Percentiles rank a stretch among this genome's conserved stretches.
phyloP scores from a whole-genome alignment of 2,888 invertebrate genomes.

The Callosobruchus maculatus region DNA sequence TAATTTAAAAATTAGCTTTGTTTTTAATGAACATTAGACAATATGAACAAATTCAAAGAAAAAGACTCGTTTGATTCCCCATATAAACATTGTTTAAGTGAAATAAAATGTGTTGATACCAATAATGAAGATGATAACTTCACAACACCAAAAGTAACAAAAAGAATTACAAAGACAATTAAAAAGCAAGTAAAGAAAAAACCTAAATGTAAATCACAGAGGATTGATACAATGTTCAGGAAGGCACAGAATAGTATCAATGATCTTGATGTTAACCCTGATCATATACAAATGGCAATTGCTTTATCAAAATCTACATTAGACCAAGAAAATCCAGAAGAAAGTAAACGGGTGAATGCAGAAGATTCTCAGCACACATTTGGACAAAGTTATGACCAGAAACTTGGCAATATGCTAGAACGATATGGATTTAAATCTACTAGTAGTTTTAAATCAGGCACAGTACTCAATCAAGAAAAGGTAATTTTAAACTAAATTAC shows the following conservation, averaged over 20 bases:
- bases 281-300: constrained; percentile 65
- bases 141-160: constrained; percentile 30
- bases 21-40: no score
- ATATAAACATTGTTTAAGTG: constrained; percentile 29
- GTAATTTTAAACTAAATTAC: background rate
- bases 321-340: constrained; percentile 24
- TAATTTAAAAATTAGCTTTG: no score
- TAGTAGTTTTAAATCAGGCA: background rate
- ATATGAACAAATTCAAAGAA: background rate
- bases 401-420: constrained; percentile 55
- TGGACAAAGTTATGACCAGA: constrained; percentile 23
- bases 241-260: constrained; percentile 50
- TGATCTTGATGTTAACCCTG: constrained; percentile 57
- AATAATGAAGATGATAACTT: constrained; percentile 37
- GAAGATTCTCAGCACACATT: constrained; percentile 13
- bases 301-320: constrained; percentile 61
- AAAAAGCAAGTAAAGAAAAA: constrained; percentile 14
- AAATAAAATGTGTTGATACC: constrained; percentile 25
- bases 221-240: constrained; percentile 42
- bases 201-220: constrained; percentile 34
- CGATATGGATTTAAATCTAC: constrained; percentile 58
- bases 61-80: constrained; percentile 26
- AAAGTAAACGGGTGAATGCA: constrained; percentile 14
- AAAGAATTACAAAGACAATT: constrained; percentile 18
- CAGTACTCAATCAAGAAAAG: background rate